A percentile compares a stretch with the other conserved stretches of the same genome.
Evolutionary conservation across 1,140 invertebrate species (phyloP).

Genomic region (Camponotus vicinus): DNA sequence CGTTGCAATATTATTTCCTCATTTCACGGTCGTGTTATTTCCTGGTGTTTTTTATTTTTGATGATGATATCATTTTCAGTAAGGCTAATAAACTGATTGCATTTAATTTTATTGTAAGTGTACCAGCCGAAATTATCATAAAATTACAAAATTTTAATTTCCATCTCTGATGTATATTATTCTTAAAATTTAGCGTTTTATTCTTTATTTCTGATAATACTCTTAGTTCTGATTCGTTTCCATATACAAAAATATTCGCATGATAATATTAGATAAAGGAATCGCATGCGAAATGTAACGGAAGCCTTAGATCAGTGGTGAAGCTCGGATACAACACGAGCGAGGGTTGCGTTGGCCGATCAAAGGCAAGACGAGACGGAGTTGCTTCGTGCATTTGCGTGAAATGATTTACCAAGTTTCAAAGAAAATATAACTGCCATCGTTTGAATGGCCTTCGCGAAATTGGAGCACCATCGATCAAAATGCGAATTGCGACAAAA

Average conservation of each 20-base stretch:
- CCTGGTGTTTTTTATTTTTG: not conserved
- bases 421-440: constrained; percentile 12
- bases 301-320: constrained; percentile 76
- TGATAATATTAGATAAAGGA: not conserved
- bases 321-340: constrained; percentile 68
- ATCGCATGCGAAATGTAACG: constrained; percentile 58
- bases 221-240: not conserved
- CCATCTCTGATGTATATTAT: not conserved
- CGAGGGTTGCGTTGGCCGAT: constrained; percentile 45
- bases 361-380: constrained; percentile 27
- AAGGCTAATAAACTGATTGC: not conserved
- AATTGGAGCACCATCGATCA: constrained; percentile 25
- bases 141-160: constrained; percentile 12
- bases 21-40: not conserved
- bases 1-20: not conserved
- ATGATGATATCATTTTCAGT: not conserved
- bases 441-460: not conserved
- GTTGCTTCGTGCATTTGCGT: constrained; percentile 21
- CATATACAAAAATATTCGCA: constrained; percentile 6
- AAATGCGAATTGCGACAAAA: constrained; percentile 3
- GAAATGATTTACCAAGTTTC: constrained; percentile 14
- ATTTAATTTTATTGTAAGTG: not conserved
- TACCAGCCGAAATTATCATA: not conserved
- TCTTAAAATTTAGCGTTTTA: no score
- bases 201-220: no score